Evolutionary conservation across 2,888 invertebrate species (phyloP).

Genomic region (Sphecodes monilicornis): DNA sequence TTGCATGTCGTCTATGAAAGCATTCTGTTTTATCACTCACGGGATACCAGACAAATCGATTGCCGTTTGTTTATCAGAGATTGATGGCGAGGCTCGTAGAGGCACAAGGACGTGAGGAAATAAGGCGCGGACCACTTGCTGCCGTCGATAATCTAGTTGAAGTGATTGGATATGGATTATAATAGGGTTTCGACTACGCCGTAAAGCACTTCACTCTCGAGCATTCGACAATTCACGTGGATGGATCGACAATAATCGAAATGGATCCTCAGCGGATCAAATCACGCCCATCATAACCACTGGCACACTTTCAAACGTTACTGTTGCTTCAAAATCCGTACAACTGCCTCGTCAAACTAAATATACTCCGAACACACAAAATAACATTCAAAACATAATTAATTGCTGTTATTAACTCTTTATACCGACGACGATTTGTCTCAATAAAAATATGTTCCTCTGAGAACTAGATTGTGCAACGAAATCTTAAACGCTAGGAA

Average conservation of each 20-base stretch:
- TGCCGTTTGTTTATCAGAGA: conserved; percentile 73
- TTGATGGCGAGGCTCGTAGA: conserved; percentile 54
- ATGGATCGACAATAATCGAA: conserved; percentile 5
- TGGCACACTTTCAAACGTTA: not conserved
- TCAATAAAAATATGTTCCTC: too few species aligned
- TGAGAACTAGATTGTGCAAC: too few species aligned
- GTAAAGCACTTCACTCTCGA: conserved; percentile 48
- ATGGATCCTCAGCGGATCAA: conserved; percentile 4
- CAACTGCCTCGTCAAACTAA: not conserved
- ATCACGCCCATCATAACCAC: not conserved
- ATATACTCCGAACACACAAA: not conserved
- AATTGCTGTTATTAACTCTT: not conserved
- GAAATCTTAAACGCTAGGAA: too few species aligned
- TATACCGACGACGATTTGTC: too few species aligned
- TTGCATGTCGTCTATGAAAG: not conserved
- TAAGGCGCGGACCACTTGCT: conserved; percentile 76
- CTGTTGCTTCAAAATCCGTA: not conserved
- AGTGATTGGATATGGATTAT: conserved; percentile 80
- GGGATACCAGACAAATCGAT: conserved; percentile 28
- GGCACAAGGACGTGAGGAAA: conserved; percentile 52
- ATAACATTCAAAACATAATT: not conserved
- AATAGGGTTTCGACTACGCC: conserved; percentile 73
- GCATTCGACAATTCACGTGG: conserved; percentile 11
- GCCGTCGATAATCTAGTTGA: conserved; percentile 77
- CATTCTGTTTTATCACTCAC: conserved; percentile 9